phyloP scores from a whole-genome alignment of 1,140 invertebrate genomes.

The Anthonomus grandis region DNA sequence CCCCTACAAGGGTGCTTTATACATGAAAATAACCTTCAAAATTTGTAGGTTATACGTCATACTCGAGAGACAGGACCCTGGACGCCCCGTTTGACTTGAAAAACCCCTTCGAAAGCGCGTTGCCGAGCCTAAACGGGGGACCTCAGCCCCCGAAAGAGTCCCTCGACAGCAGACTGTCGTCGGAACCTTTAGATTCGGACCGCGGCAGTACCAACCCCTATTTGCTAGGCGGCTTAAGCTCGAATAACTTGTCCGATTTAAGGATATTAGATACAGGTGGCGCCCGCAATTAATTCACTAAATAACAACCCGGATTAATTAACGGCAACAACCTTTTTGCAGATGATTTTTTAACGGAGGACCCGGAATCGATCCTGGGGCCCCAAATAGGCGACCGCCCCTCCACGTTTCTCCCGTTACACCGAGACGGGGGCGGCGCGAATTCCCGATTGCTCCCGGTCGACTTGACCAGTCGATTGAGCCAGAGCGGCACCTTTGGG shows the following conservation, averaged over 20 bases:
- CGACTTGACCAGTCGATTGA: too few species aligned
- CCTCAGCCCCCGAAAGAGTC: too few species aligned
- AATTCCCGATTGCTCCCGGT: background rate
- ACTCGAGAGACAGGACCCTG: slow-evolving; percentile 2
- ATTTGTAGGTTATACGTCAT: slow-evolving; percentile 2
- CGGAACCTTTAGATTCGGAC: too few species aligned
- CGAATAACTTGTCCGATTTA: slow-evolving; percentile 17
- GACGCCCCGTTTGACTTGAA: background rate
- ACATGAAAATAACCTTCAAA: too few species aligned
- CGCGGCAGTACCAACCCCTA: slow-evolving; percentile 15
- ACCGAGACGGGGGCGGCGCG: background rate
- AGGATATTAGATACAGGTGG: slow-evolving; percentile 16
- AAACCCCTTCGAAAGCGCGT: background rate
- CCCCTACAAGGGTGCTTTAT: too few species aligned
- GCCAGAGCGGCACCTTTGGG: slow-evolving; percentile 11
- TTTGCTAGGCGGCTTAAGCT: slow-evolving; percentile 21
- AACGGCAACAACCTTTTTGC: background rate
- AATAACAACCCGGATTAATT: background rate
- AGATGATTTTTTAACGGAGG: slow-evolving; percentile 12
- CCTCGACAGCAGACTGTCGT: background rate
- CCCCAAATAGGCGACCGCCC: too few species aligned
- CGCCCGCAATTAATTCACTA: background rate
- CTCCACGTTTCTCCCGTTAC: too few species aligned
- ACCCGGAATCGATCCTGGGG: background rate
- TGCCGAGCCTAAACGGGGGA: background rate